Conservation (phyloP, 2,113 vertebrate genomes). For the Cyprinodon variegatus region DNA sequence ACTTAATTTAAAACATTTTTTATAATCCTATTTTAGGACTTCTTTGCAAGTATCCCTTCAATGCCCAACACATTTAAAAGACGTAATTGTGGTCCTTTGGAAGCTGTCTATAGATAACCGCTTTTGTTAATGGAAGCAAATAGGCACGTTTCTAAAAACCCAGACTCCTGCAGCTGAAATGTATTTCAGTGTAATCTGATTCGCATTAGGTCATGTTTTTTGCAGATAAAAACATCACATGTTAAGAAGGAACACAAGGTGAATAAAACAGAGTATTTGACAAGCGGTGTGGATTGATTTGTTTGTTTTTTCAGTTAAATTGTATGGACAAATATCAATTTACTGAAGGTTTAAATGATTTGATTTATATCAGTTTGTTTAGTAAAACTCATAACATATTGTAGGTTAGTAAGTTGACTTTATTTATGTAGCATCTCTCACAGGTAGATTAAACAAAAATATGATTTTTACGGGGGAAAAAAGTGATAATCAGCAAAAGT, state of each 20-base stretch:
- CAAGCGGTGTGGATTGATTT: not conserved
- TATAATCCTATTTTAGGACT: too few species aligned
- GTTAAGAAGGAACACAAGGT: not conserved
- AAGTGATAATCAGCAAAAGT: too few species aligned
- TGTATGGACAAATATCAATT: too few species aligned
- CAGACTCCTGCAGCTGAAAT: not conserved
- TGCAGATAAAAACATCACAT: not conserved
- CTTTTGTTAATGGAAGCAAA: not conserved
- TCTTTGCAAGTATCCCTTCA: too few species aligned
- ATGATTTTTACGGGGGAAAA: too few species aligned
- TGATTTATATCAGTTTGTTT: not conserved
- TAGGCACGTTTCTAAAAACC: not conserved
- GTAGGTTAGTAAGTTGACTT: not conserved
- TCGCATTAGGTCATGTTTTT: not conserved
- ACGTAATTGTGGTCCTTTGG: not conserved
- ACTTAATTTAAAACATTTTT: too few species aligned
- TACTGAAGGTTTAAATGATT: not conserved
- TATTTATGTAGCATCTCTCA: not conserved
- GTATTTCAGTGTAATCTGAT: not conserved
- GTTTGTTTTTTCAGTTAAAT: too few species aligned
- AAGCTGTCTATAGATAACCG: not conserved
- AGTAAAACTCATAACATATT: not conserved
- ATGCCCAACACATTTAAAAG: not conserved
- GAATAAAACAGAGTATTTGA: not conserved
- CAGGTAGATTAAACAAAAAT: not conserved